Conservation (phyloP, 2,797 vertebrate genomes). For the Coccyzus lansbergi region DNA sequence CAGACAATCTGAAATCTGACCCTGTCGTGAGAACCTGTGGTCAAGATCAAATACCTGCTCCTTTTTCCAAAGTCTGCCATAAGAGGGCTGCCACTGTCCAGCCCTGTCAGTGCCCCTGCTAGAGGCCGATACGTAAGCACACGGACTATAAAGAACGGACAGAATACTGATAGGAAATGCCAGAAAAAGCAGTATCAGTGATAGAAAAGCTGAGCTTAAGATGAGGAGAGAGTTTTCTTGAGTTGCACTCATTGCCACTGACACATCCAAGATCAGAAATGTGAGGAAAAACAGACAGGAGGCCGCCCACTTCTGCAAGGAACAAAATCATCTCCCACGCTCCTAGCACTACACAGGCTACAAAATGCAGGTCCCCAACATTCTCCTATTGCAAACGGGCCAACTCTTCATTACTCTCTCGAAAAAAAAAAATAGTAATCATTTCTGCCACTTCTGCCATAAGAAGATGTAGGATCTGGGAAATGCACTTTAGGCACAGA, state of each 20-base stretch:
- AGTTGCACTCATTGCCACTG: not conserved
- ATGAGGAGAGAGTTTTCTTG: not conserved
- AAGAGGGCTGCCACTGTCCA: not conserved
- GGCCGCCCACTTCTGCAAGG: not conserved
- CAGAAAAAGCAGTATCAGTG: not conserved
- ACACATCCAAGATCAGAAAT: not conserved
- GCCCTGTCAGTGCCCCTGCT: not conserved
- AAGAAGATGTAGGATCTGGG: not conserved
- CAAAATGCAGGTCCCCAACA: not conserved
- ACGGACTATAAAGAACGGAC: not conserved
- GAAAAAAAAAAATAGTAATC: not conserved
- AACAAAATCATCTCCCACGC: not conserved
- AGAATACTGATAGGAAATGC: not conserved
- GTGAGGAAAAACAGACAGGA: not conserved
- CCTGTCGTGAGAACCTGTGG: not conserved
- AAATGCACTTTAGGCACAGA: not conserved
- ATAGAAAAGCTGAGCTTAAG: not conserved
- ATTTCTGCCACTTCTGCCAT: not conserved
- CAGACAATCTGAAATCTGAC: not conserved
- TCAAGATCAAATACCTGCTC: not conserved
- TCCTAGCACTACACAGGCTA: not conserved
- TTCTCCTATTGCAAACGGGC: not conserved
- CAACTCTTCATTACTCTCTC: not conserved
- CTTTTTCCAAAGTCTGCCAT: not conserved
- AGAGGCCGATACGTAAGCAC: not conserved